Evolutionary conservation across 2,113 vertebrate genomes (phyloP).

Genomic region (Melanostigma gelatinosum): DNA sequence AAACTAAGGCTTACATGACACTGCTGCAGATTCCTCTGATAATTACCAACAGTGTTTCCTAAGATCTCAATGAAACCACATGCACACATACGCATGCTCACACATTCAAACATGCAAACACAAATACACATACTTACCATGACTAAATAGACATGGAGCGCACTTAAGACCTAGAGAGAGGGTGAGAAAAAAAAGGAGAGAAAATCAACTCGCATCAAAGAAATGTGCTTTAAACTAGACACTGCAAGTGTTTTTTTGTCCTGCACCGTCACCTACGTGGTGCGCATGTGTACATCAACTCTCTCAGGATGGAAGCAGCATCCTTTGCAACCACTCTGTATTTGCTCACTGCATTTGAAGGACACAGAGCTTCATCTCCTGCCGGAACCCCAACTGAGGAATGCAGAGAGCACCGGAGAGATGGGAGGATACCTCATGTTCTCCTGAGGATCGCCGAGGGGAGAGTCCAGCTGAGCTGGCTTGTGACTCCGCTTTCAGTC

Average conservation of each 20-base stretch:
- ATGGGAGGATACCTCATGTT: slow-evolving; percentile 50
- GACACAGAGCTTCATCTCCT: slow-evolving; percentile 58
- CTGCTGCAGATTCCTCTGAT: slow-evolving; percentile 74
- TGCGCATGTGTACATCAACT: slow-evolving; percentile 60
- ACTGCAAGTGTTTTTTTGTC: slow-evolving; percentile 70
- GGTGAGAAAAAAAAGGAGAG: slow-evolving; percentile 23
- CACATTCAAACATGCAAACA: slow-evolving; percentile 66
- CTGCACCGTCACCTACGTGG: slow-evolving; percentile 54
- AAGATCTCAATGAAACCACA: slow-evolving; percentile 68
- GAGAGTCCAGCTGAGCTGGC: slow-evolving; percentile 53
- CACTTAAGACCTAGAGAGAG: slow-evolving; percentile 58
- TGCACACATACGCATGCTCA: slow-evolving; percentile 63
- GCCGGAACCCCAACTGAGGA: slow-evolving; percentile 55
- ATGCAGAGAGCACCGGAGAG: slow-evolving; percentile 47
- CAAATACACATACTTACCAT: slow-evolving; percentile 45
- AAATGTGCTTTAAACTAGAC: slow-evolving; percentile 61
- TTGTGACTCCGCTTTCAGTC: slow-evolving; percentile 47
- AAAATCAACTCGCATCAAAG: slow-evolving; percentile 48
- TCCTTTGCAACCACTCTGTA: slow-evolving; percentile 63
- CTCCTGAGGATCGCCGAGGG: slow-evolving; percentile 51
- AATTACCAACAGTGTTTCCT: slow-evolving; percentile 71
- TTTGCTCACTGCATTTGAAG: slow-evolving; percentile 64
- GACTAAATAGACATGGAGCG: slow-evolving; percentile 54
- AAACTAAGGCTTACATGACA: slow-evolving; percentile 75
- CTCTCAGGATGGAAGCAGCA: slow-evolving; percentile 72